Conservation (phyloP, 2,797 vertebrate genomes). For the Centroberyx gerrardi region DNA sequence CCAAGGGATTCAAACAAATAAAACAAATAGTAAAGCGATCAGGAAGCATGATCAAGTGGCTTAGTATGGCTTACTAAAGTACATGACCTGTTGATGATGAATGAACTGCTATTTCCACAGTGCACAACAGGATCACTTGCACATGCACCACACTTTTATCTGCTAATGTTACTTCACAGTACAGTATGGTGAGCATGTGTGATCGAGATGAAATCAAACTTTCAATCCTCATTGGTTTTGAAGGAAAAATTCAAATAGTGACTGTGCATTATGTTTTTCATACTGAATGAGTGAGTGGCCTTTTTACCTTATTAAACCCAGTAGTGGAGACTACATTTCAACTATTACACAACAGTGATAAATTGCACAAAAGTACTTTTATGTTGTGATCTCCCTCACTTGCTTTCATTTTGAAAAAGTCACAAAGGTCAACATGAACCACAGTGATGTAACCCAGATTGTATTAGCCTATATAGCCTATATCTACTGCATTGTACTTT, state of each 20-base stretch:
- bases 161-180: too few relatives aligned
- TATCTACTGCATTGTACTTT: neutral
- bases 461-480: too few relatives aligned
- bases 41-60: neutral
- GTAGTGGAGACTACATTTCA: too few relatives aligned
- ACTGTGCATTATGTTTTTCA: too few relatives aligned
- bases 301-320: too few relatives aligned
- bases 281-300: too few relatives aligned
- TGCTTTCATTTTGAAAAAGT: neutral
- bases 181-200: too few relatives aligned
- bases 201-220: too few relatives aligned
- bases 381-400: neutral
- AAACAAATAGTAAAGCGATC: neutral
- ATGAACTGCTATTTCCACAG: neutral
- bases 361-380: too few relatives aligned
- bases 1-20: neutral
- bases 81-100: neutral
- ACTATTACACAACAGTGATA: too few relatives aligned
- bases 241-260: too few relatives aligned
- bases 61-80: neutral
- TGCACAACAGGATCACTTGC: neutral
- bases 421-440: neutral
- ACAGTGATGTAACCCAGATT: neutral
- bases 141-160: neutral
- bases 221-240: too few relatives aligned